Percentiles rank a stretch among this genome's conserved stretches.
phyloP scores from a whole-genome alignment of 2,113 vertebrate genomes.

The Nothoprocta pentlandii region DNA sequence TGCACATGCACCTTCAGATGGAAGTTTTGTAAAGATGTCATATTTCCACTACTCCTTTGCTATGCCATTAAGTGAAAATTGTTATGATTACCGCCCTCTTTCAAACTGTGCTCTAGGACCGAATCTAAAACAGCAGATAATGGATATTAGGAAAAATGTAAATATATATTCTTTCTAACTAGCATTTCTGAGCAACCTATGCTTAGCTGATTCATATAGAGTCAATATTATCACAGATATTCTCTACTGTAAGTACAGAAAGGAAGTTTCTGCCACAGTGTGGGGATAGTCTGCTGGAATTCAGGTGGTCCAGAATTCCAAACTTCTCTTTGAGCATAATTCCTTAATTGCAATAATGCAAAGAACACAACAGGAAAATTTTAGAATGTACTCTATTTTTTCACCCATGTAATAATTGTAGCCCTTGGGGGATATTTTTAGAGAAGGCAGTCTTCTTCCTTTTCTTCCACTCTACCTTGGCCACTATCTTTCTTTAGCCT shows the following conservation, averaged over 20 bases:
- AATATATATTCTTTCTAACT: neutral
- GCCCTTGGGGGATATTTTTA: neutral
- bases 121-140: neutral
- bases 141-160: neutral
- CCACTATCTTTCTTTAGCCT: neutral
- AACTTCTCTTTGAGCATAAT: fast-evolving
- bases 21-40: neutral
- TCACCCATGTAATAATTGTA: neutral
- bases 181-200: neutral
- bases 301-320: neutral
- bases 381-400: neutral
- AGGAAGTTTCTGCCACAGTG: neutral
- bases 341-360: neutral
- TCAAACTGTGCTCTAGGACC: neutral
- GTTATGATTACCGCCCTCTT: neutral
- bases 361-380: neutral
- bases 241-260: neutral
- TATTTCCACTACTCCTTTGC: neutral
- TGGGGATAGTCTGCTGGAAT: neutral
- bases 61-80: neutral
- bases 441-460: neutral
- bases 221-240: neutral
- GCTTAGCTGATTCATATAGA: neutral
- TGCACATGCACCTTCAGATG: neutral
- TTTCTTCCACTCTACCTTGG: neutral